Evolutionary conservation across 2,113 vertebrate species (phyloP).

Genomic region (Pseudonaja textilis): DNA sequence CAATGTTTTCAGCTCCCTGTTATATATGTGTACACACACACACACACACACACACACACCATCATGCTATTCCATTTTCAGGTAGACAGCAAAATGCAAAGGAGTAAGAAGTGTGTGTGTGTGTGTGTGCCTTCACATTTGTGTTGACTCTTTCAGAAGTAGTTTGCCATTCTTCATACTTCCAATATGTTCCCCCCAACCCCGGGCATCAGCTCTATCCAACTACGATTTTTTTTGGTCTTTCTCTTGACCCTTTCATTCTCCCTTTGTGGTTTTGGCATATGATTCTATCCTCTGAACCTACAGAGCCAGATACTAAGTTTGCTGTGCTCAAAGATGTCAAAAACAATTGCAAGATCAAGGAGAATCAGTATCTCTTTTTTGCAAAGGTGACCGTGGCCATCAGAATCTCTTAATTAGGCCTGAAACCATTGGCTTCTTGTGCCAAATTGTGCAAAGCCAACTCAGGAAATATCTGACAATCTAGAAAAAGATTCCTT

Average conservation of each 20-base stretch:
- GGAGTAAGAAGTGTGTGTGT: background rate
- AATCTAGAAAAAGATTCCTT: background rate
- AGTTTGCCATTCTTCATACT: background rate
- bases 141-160: background rate
- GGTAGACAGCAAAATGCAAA: background rate
- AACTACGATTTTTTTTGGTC: background rate
- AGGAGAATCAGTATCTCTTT: background rate
- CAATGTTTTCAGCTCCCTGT: too few species aligned
- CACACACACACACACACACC: background rate
- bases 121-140: background rate
- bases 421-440: background rate
- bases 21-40: background rate
- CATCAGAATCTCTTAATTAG: background rate
- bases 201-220: background rate
- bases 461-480: background rate
- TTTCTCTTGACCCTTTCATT: background rate
- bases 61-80: background rate
- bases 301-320: background rate
- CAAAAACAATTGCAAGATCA: background rate
- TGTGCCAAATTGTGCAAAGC: background rate
- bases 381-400: background rate
- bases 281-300: background rate
- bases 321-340: background rate
- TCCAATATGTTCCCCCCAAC: background rate
- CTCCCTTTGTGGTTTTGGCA: background rate